phyloP scores from a whole-genome alignment of 2,113 vertebrate species.

The Cryptomyrus ogoouensis region DNA sequence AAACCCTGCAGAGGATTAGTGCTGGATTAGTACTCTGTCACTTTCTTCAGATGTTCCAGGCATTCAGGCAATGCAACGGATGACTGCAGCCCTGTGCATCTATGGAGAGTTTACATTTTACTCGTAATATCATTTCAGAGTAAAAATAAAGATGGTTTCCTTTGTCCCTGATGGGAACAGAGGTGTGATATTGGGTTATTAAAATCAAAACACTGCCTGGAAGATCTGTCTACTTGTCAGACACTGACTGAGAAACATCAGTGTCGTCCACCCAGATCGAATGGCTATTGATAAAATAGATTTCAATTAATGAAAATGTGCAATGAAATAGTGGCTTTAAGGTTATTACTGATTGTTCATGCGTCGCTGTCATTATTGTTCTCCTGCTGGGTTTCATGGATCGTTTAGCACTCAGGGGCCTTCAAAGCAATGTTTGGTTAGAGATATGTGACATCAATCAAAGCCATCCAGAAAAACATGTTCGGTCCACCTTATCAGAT shows the following conservation, averaged over 20 bases:
- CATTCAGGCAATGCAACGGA: background rate
- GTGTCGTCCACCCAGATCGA: background rate
- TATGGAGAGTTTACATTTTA: background rate
- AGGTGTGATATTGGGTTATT: background rate
- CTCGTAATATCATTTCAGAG: background rate
- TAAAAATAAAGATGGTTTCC: background rate
- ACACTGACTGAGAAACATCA: background rate
- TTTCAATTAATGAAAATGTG: background rate
- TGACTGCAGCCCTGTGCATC: background rate
- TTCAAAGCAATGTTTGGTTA: background rate
- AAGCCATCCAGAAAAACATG: background rate
- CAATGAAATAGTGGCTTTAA: background rate
- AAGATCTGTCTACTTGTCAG: background rate
- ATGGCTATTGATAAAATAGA: background rate
- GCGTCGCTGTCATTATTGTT: background rate
- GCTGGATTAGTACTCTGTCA: background rate
- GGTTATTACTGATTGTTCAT: background rate
- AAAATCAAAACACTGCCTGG: background rate
- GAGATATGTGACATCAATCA: background rate
- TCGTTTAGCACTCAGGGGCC: background rate
- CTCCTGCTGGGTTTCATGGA: background rate
- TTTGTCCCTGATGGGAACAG: background rate
- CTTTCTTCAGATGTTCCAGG: background rate
- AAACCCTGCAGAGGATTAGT: background rate
- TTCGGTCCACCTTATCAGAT: background rate